A percentile compares a stretch with the other conserved stretches of the same genome.
These are phyloP conservation scores for Tachypleus tridentatus DNA, from an alignment of 1,140 invertebrate genomes.

Conservation along the genomic window DNA sequence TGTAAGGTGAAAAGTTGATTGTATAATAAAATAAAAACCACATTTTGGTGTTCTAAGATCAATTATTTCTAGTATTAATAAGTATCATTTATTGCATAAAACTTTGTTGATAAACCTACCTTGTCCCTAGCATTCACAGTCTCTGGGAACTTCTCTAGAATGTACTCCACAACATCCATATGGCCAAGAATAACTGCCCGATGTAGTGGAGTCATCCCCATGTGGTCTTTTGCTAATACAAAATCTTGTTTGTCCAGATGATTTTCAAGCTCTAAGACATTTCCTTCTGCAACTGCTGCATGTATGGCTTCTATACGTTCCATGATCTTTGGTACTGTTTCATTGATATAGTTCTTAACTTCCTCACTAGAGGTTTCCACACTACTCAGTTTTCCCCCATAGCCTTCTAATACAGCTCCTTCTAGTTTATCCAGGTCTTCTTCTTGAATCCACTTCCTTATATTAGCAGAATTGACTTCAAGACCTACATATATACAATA, in stretches of 20 bases:
- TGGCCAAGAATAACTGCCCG: constrained; percentile 69
- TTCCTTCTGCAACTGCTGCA: constrained; percentile 24
- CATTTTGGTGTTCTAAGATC: too few relatives aligned
- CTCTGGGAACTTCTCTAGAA: constrained; percentile 52
- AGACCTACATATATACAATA: constrained; percentile 17
- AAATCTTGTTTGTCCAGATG: constrained; percentile 39
- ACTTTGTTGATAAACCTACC: constrained; percentile 6
- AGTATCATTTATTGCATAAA: too few relatives aligned
- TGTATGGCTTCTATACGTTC: constrained; percentile 25
- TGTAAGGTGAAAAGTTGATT: too few relatives aligned
- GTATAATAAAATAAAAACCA: too few relatives aligned
- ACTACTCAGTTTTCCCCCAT: constrained; percentile 43
- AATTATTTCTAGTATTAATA: too few relatives aligned
- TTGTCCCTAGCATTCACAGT: constrained; percentile 52
- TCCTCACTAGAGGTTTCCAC: constrained; percentile 54
- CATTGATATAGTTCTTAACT: constrained; percentile 47
- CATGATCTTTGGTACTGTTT: constrained; percentile 76
- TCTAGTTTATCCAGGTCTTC: constrained; percentile 66
- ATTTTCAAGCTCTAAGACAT: constrained; percentile 21
- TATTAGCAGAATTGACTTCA: constrained; percentile 45
- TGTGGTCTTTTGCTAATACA: constrained; percentile 53
- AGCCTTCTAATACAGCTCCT: constrained; percentile 73
- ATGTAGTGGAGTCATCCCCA: constrained; percentile 46
- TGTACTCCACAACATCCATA: constrained; percentile 54
- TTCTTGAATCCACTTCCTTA: constrained; percentile 84